A percentile compares a stretch with the other conserved stretches of the same genome.
These are phyloP conservation scores for Stegophylla sp. DNA, from an alignment of 2,888 invertebrate species.

Conservation along the genomic window DNA sequence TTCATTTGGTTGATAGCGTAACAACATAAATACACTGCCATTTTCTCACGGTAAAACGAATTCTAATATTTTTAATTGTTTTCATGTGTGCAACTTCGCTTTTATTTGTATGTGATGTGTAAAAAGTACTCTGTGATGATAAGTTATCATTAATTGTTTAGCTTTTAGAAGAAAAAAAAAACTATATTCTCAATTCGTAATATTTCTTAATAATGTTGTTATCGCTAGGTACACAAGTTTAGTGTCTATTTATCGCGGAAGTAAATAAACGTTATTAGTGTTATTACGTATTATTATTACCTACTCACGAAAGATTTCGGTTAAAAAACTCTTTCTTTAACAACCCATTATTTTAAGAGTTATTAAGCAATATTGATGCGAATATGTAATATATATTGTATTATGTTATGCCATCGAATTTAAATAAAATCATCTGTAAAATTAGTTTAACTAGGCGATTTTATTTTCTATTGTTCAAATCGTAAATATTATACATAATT, in stretches of 20 bases:
- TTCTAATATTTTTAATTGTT: too few relatives aligned
- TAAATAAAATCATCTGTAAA: background rate
- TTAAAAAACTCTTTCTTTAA: slow-evolving; percentile 2
- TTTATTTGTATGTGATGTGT: too few relatives aligned
- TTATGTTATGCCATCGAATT: background rate
- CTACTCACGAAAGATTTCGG: background rate
- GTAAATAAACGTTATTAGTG: slow-evolving; percentile 13
- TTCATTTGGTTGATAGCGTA: too few relatives aligned
- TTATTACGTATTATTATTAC: slow-evolving; percentile 10
- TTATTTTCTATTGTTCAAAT: background rate
- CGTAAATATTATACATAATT: background rate
- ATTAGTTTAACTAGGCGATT: background rate
- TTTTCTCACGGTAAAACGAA: too few relatives aligned
- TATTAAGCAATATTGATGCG: background rate
- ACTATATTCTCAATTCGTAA: too few relatives aligned
- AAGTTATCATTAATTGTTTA: too few relatives aligned
- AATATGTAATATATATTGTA: background rate
- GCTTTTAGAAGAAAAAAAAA: too few relatives aligned
- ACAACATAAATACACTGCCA: too few relatives aligned
- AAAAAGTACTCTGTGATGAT: too few relatives aligned
- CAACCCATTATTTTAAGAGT: background rate
- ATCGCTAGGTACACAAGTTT: background rate
- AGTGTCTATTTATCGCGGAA: slow-evolving; percentile 21
- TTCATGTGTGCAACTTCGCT: too few relatives aligned
- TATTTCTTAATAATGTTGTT: too few relatives aligned